These are phyloP conservation scores for Dryas iulia DNA, from an alignment of 1,140 invertebrate species.

Conservation along the genomic window DNA sequence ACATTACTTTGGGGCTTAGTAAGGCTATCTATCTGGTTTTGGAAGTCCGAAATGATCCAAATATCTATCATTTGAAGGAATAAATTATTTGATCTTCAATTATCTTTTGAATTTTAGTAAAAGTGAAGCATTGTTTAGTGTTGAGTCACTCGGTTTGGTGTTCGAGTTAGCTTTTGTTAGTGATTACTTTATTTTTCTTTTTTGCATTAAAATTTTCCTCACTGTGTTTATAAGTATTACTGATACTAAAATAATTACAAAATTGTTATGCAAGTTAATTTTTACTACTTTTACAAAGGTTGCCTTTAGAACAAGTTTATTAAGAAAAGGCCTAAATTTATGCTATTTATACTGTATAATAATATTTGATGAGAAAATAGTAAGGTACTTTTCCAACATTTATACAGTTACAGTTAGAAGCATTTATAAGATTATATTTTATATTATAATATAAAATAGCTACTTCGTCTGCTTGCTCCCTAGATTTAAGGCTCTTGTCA, in stretches of 20 bases:
- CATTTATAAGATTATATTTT: no score
- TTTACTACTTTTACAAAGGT: neutral
- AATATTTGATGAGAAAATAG: neutral
- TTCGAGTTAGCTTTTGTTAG: no score
- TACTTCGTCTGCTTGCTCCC: no score
- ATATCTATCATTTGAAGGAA: neutral
- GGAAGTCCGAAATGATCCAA: neutral
- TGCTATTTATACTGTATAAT: neutral
- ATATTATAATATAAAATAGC: no score
- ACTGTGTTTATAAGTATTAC: no score
- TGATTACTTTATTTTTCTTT: no score
- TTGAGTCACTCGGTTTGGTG: no score
- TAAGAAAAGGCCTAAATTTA: no score
- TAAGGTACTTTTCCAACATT: neutral
- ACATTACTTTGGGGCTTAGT: constrained; percentile 4
- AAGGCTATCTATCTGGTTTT: constrained; percentile 2
- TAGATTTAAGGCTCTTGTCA: no score
- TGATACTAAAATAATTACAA: constrained; percentile 3
- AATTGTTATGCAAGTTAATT: neutral
- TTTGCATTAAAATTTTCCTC: no score
- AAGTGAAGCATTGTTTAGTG: no score
- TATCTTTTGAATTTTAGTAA: no score
- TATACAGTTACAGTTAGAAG: neutral
- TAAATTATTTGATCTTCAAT: neutral
- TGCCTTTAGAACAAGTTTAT: neutral